Conservation (phyloP, 2,888 invertebrate species). For the Ischnus inquisitorius region DNA sequence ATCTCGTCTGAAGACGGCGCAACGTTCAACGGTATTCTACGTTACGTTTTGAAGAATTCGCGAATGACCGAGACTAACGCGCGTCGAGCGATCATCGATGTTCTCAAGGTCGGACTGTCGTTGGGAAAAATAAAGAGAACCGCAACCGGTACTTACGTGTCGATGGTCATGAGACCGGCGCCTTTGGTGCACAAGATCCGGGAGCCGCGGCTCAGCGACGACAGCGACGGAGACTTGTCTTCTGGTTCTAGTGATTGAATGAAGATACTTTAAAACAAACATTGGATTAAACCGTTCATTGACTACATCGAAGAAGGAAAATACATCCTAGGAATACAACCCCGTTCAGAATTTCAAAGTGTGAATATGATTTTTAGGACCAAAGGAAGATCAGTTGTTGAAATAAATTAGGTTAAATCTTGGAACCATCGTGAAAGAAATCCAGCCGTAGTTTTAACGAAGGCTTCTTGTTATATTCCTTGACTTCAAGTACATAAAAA, state of each 20-base stretch:
- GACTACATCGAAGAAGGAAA: not conserved
- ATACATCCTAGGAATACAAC: not conserved
- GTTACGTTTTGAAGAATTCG: slow-evolving; percentile 78
- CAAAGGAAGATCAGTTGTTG: too few relatives aligned
- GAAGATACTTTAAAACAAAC: not conserved
- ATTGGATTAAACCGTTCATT: not conserved
- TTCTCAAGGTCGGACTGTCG: slow-evolving; percentile 78
- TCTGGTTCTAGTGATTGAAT: slow-evolving; percentile 60
- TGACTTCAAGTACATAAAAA: too few relatives aligned
- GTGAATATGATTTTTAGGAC: too few relatives aligned
- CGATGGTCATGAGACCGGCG: slow-evolving; percentile 69
- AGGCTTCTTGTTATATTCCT: too few relatives aligned
- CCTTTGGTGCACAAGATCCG: slow-evolving; percentile 72
- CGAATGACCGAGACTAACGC: slow-evolving; percentile 76
- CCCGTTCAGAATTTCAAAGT: not conserved
- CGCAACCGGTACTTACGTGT: slow-evolving; percentile 74
- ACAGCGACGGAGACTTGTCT: slow-evolving; percentile 72
- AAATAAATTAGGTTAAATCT: too few relatives aligned
- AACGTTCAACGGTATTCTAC: slow-evolving; percentile 79
- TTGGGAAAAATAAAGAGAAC: slow-evolving; percentile 78
- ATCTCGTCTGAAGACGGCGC: slow-evolving; percentile 73
- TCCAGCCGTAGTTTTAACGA: too few relatives aligned
- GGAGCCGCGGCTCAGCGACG: slow-evolving; percentile 77
- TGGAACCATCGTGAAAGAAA: too few relatives aligned
- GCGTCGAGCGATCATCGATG: slow-evolving; percentile 76